Evolutionary conservation across 2,113 vertebrate species (phyloP).

Genomic region (Oxyura jamaicensis): DNA sequence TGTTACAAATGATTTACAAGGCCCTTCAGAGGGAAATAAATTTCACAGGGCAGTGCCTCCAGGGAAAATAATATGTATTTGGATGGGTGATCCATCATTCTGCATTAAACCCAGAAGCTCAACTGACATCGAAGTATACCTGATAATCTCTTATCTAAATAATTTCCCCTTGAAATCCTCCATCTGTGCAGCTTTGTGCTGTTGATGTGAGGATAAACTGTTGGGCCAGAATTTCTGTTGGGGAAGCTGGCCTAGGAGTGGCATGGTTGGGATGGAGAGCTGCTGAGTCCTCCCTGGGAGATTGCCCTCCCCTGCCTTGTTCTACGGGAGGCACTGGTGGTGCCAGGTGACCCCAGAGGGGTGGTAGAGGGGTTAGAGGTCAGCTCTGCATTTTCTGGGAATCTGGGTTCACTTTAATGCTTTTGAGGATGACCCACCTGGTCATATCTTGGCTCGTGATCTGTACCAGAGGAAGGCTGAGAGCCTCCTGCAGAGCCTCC

Average conservation of each 20-base stretch:
- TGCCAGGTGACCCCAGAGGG: not conserved
- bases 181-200: slow-evolving; percentile 33
- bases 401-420: not conserved
- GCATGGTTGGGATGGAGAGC: not conserved
- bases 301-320: not conserved
- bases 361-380: not conserved
- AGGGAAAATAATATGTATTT: slow-evolving; percentile 44
- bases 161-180: slow-evolving; percentile 58
- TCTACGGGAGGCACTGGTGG: not conserved
- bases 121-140: slow-evolving; percentile 30
- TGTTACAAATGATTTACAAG: slow-evolving; percentile 55
- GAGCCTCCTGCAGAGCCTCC: not conserved
- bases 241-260: not conserved
- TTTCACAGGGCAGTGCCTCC: slow-evolving; percentile 48
- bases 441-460: not conserved
- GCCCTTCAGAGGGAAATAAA: slow-evolving; percentile 49
- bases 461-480: not conserved
- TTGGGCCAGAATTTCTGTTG: not conserved
- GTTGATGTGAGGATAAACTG: not conserved
- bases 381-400: not conserved
- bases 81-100: slow-evolving; percentile 57
- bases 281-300: not conserved
- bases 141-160: slow-evolving; percentile 66
- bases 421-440: not conserved
- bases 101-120: slow-evolving; percentile 53